These are phyloP conservation scores for Cladorhizidae sp. DNA, from an alignment of 37 sponge, comb jelly and placozoan genomes.

Conservation along the genomic window DNA sequence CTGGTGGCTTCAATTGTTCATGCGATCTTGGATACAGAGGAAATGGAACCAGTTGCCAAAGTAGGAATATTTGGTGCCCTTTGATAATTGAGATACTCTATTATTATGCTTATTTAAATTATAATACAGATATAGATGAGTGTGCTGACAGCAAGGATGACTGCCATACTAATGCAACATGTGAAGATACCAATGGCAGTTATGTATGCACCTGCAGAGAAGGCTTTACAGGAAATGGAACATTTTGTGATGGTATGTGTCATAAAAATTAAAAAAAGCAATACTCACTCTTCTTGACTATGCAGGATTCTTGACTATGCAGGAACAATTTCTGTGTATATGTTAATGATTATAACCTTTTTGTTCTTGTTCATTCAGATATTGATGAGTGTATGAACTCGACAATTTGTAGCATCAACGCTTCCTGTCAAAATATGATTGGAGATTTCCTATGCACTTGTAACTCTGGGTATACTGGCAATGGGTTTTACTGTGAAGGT, in stretches of 20 bases:
- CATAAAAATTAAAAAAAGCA: no score
- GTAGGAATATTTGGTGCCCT: no score
- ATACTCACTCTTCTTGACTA: no score
- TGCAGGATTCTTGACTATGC: no score
- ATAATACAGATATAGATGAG: constrained; percentile 44
- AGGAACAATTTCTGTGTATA: not conserved
- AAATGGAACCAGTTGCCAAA: constrained; percentile 6
- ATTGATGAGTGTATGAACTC: constrained; percentile 29
- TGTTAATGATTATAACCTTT: not conserved
- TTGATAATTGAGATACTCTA: not conserved
- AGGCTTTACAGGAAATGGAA: constrained; percentile 35
- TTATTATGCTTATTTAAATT: not conserved
- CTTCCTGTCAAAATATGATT: constrained; percentile 28
- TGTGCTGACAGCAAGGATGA: constrained; percentile 7
- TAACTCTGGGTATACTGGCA: constrained; percentile 22
- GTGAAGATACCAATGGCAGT: constrained; percentile 53
- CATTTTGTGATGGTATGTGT: constrained; percentile 22
- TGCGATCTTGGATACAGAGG: constrained; percentile 24
- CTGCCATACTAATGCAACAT: constrained; percentile 38
- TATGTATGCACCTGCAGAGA: constrained; percentile 32
- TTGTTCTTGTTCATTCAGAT: not conserved
- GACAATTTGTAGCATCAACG: constrained; percentile 7
- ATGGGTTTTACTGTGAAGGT: constrained; percentile 12
- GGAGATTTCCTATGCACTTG: constrained; percentile 45
- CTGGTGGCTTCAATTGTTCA: constrained; percentile 40